Base-by-base conservation (phyloP, 37 sponge, comb jelly and placozoan species). In the Spongilla lacustris region DNA sequence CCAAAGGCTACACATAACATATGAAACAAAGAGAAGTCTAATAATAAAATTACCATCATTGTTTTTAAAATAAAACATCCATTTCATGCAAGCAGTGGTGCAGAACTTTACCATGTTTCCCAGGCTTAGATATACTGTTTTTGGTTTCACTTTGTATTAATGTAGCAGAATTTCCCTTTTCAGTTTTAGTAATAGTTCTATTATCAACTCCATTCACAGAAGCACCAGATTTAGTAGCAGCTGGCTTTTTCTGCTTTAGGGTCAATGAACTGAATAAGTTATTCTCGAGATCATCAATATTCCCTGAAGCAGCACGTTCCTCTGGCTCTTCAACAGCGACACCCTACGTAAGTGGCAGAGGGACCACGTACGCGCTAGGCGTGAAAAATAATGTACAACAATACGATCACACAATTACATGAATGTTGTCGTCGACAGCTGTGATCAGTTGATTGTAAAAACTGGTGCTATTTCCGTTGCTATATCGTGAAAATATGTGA, bases 271-370 rank as follows among this genome's bases (percentile, higher is more conserved):
- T 73, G 67, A 94, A 94, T 32, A 91, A 72, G 71, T 69, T 79
- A 0, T 75, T 79, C 26, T 94, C 95, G 83, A 94, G 84, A 35
- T 91, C 86, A 79, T 94, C 92, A 0, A 94, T 35, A 41, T 88
- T 80, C 48, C 83, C 28, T 30, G 86, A 77, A 24, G 71, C 81
- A 35, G 70, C 86, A 66, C 85, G 32, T 73, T 87, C 78, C 28
- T 71, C 46, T 8, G 84, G 66, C 21, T 87, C 89, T 19, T 73
- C 84, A 50, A 33, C 67, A 31, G 74, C 69, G n/a, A n/a, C 67
- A 84, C 74, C 6, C 68, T 75, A 76, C 12, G 26, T 23, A 29
- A 29, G 49, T 36, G 37, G 24, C 36, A 76, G 28, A 69, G 30
- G 27, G 27, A 72, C 31, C 31, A 72, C 19, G 1, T 1, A 32